phyloP scores from a whole-genome alignment of 2,113 vertebrate genomes.

The Rhinolophus sinicus region DNA sequence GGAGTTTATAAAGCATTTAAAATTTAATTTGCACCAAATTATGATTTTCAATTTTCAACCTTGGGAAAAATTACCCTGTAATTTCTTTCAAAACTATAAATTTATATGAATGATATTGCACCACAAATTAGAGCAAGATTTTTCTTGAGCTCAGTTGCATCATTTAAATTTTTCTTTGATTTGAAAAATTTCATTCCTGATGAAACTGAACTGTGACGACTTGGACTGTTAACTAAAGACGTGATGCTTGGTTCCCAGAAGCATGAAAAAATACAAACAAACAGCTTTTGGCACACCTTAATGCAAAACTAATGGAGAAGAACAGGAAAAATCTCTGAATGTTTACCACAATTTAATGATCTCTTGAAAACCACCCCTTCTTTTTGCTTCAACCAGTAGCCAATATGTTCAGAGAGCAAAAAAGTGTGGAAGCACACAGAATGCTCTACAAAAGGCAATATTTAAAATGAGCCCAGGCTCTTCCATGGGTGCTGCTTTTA shows the following conservation, averaged over 20 bases:
- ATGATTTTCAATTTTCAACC: constrained; percentile 51
- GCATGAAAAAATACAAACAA: neutral
- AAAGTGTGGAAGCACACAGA: neutral
- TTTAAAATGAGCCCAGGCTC: neutral
- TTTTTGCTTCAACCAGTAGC: neutral
- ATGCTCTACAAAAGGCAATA: neutral
- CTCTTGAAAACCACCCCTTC: neutral
- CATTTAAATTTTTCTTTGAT: neutral
- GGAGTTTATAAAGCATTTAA: constrained; percentile 37
- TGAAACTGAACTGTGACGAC: neutral
- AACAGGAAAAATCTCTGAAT: neutral
- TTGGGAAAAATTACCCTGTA: neutral
- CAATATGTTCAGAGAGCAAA: neutral
- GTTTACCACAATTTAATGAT: constrained; percentile 23
- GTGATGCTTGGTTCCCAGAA: neutral
- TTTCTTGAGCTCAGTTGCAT: constrained; percentile 11
- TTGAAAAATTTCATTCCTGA: constrained; percentile 31
- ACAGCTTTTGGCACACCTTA: neutral
- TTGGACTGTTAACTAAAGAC: constrained; percentile 28
- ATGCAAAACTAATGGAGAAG: neutral
- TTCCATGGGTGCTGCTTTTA: neutral
- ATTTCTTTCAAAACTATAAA: constrained; percentile 25
- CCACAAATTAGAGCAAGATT: neutral
- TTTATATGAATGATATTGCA: constrained; percentile 22
- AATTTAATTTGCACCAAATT: constrained; percentile 45